These are phyloP conservation scores for Troglohyphantes excavatus DNA, from an alignment of 2,888 invertebrate species.

Conservation along the genomic window DNA sequence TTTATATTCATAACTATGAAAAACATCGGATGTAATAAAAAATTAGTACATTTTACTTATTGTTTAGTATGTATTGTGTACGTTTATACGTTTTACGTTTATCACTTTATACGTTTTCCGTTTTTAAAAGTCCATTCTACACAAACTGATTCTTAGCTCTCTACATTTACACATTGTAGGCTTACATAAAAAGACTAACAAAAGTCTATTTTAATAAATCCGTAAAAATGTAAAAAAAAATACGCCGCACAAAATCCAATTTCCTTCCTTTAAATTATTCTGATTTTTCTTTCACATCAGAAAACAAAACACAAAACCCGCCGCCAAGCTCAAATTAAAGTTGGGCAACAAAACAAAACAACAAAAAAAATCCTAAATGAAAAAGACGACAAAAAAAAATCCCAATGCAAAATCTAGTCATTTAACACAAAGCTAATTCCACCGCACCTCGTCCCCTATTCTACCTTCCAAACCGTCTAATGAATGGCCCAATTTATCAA, in stretches of 20 bases:
- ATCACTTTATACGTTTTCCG: too few relatives aligned
- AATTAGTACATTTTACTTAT: too few relatives aligned
- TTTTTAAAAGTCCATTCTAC: too few relatives aligned
- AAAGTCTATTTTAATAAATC: too few relatives aligned
- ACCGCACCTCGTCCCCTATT: not conserved
- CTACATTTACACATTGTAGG: too few relatives aligned
- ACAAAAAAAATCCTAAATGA: not conserved
- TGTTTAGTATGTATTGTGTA: too few relatives aligned
- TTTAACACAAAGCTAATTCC: constrained; percentile 68
- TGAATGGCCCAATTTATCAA: constrained; percentile 72
- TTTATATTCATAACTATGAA: too few relatives aligned
- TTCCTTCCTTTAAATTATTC: not conserved
- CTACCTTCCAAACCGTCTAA: constrained; percentile 53
- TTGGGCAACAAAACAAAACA: not conserved
- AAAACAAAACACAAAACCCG: not conserved
- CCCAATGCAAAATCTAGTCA: constrained; percentile 69
- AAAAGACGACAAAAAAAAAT: constrained; percentile 23
- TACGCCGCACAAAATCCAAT: not conserved
- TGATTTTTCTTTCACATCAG: not conserved
- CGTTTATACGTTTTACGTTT: too few relatives aligned
- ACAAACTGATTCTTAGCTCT: too few relatives aligned
- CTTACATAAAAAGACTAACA: too few relatives aligned
- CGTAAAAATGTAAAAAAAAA: too few relatives aligned
- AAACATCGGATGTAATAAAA: too few relatives aligned
- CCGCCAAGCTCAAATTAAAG: not conserved